Evolutionary conservation across 2,888 invertebrate species (phyloP), one percentile per base, ranked within the genome.

Genomic region (Sarcophaga variegata): DNA sequence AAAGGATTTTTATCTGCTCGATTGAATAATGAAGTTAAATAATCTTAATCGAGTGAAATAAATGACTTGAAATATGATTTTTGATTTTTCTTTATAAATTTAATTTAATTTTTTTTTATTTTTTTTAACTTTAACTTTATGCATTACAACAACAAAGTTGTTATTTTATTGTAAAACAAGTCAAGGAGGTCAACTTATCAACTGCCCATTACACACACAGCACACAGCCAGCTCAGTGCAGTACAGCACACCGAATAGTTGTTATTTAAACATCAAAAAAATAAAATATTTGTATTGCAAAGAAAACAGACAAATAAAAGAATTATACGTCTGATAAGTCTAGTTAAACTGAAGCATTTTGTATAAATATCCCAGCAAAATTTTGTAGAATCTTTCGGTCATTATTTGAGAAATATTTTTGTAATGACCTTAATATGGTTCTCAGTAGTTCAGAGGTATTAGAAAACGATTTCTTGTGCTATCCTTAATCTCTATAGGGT

Each of bases 101-200:
- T 14, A 45, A 20, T 67, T 47, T 59, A 37, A 49, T 49, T 49
- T 20, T 63, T 11, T 25, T 37, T 10, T 54, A 74, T 20, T 20
- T 64, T 63, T 47, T 47, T 22, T 22, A 22, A 22, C 14, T 20
- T 47, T 45, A 17, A 49, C 12, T 3, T 45, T 49, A 64, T 22
- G 54, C 37, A 62, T 47, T 71, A 64, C 54, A 71, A 37, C 37
- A 37, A 37, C n/a, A 27, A 14, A 0, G 60, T 66, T 47, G 63
- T 59, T 66, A 37, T 75, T 60, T 64, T 69, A 37, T 11, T 63
- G 72, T 22, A 78, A 81, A 86, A 86, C 83, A 78, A 84, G 87
- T 84, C 87, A 87, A 87, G 87, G 87, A 87, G 87, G 87, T 87
- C 75, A 81, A 84, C 78, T 87, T 87, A 83, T 87, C 87, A 87